Evolutionary conservation across 2,113 vertebrate genomes (phyloP).

Genomic region (Nothocercus julius): DNA sequence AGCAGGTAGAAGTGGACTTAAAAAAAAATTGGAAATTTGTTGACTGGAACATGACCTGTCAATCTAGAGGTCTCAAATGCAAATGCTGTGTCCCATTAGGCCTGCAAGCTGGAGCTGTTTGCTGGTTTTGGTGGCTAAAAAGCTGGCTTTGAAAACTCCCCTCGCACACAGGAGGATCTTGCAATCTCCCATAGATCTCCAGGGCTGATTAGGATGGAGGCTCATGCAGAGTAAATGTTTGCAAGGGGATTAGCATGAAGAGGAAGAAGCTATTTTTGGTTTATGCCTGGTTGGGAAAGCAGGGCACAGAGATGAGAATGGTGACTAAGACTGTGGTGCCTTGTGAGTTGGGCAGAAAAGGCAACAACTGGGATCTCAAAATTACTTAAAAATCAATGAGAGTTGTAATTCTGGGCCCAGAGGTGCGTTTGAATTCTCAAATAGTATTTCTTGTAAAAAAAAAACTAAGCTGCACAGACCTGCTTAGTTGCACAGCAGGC

Average conservation of each 20-base stretch:
- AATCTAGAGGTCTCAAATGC: neutral
- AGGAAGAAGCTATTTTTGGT: neutral
- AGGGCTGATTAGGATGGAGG: neutral
- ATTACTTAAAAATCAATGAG: neutral
- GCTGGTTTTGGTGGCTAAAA: neutral
- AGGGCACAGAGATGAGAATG: neutral
- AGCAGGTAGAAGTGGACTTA: rapidly evolving
- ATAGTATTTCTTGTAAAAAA: rapidly evolving
- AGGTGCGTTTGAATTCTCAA: neutral
- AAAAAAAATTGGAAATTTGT: neutral
- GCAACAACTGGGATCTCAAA: neutral
- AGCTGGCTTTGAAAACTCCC: neutral
- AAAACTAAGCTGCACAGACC: neutral
- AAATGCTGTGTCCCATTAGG: neutral
- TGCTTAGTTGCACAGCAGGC: rapidly evolving
- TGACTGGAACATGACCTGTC: neutral
- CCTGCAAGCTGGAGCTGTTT: neutral
- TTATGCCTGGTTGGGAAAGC: neutral
- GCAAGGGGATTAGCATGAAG: neutral
- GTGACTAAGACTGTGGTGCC: neutral
- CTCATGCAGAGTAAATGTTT: neutral
- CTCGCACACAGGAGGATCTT: neutral
- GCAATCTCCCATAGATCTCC: neutral
- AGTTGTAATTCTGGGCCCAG: neutral
- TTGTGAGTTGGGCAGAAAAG: neutral